These are phyloP conservation scores for Trachops cirrhosus DNA, from an alignment of 2,797 vertebrate genomes.

Conservation along the genomic window DNA sequence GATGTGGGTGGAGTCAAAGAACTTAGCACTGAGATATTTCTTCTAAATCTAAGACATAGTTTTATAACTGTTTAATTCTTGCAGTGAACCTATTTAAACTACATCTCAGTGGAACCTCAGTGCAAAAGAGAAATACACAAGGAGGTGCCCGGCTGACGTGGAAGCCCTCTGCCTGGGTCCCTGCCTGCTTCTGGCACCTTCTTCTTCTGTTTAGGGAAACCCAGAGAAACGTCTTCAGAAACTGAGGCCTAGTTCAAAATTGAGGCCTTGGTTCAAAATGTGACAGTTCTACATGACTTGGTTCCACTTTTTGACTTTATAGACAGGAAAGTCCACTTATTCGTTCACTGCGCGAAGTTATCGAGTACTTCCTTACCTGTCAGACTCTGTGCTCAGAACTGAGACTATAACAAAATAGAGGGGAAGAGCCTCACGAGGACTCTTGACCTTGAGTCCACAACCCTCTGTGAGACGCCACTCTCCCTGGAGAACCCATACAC, in stretches of 20 bases:
- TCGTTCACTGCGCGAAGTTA: background rate
- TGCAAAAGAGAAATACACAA: background rate
- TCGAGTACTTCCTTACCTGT: background rate
- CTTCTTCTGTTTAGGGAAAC: background rate
- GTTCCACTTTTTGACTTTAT: background rate
- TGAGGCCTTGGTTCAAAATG: background rate
- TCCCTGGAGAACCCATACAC: rapidly evolving
- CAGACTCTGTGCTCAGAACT: background rate
- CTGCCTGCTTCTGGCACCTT: background rate
- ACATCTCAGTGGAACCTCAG: background rate
- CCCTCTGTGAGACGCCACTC: background rate
- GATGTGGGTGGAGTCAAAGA: background rate
- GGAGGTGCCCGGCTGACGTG: background rate
- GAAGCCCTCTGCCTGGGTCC: background rate
- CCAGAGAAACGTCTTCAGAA: background rate
- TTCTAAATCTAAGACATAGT: background rate
- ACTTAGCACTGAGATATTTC: background rate
- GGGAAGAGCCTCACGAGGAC: background rate
- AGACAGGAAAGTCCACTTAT: background rate
- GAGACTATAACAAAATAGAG: background rate
- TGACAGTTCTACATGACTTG: background rate
- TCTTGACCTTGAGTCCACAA: background rate
- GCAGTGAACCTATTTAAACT: background rate
- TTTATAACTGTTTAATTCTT: background rate
- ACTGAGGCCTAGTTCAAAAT: background rate